These are phyloP conservation scores for Geodia barretti DNA, from an alignment of 37 sponge, comb jelly and placozoan genomes.

Conservation along the genomic window DNA sequence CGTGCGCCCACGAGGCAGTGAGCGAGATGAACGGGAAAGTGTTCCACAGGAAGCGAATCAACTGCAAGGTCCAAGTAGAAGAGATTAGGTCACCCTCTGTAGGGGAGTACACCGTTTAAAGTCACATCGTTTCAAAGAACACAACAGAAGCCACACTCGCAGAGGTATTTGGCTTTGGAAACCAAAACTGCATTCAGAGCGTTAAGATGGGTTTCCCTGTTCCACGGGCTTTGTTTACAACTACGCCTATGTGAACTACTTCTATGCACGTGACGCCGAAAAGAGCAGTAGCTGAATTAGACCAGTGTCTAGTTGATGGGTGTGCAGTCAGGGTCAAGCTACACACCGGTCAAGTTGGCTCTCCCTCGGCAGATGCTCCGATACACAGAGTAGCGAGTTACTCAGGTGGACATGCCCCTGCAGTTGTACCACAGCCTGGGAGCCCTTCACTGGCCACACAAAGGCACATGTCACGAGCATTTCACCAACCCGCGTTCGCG, in stretches of 20 bases:
- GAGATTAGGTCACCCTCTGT: not conserved
- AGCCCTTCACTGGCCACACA: too few species aligned
- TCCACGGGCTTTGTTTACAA: not conserved
- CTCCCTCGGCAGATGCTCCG: too few species aligned
- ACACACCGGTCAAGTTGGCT: too few species aligned
- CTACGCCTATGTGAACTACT: conserved; percentile 31
- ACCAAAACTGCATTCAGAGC: not conserved
- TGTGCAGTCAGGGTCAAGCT: not conserved
- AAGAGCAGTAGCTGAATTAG: not conserved
- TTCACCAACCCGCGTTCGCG: too few species aligned
- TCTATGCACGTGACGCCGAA: not conserved
- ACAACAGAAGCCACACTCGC: conserved; percentile 5
- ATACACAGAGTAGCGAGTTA: too few species aligned
- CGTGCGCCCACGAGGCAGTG: not conserved
- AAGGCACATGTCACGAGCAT: too few species aligned
- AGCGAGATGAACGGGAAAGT: not conserved
- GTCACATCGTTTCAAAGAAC: not conserved
- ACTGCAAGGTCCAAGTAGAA: not conserved
- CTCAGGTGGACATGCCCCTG: too few species aligned
- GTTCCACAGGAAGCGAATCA: not conserved
- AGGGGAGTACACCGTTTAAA: conserved; percentile 24
- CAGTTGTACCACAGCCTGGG: too few species aligned
- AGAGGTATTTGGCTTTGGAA: not conserved
- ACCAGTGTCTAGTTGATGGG: not conserved
- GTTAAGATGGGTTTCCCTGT: too few species aligned